These are phyloP conservation scores for Tinamus major DNA, from an alignment of 2,797 vertebrate genomes.

Conservation along the genomic window DNA sequence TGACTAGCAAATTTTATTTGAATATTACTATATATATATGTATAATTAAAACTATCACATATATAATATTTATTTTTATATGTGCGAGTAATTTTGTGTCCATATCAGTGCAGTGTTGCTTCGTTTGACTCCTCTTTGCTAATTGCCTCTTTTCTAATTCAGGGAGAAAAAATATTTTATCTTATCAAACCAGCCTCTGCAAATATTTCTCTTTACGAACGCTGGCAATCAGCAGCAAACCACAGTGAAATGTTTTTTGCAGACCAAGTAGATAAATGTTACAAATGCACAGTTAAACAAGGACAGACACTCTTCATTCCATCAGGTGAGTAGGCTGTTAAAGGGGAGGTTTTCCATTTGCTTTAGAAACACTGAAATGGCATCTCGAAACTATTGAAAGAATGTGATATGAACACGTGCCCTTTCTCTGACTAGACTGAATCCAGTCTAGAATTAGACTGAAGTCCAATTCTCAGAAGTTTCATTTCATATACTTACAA, in stretches of 20 bases:
- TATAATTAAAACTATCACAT: too few relatives aligned
- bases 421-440: background rate
- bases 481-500: background rate
- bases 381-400: background rate
- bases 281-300: constrained; percentile 96
- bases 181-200: constrained; percentile 97
- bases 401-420: background rate
- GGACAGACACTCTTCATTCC: constrained; percentile 97
- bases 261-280: constrained; percentile 98
- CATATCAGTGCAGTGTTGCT: background rate
- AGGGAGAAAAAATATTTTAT: constrained; percentile 99
- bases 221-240: constrained; percentile 97
- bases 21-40: background rate
- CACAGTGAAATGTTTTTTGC: constrained; percentile 99
- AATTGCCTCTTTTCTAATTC: constrained; percentile 64
- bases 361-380: background rate
- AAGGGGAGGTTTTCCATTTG: background rate
- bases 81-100: background rate
- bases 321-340: constrained; percentile 85
- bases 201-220: constrained; percentile 97
- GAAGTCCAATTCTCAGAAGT: background rate
- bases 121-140: background rate
- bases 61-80: background rate
- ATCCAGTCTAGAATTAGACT: too few relatives aligned
- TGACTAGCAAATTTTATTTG: background rate